Evolutionary conservation across 2,888 invertebrate genomes (phyloP).

Genomic region (Lasiommata megera): DNA sequence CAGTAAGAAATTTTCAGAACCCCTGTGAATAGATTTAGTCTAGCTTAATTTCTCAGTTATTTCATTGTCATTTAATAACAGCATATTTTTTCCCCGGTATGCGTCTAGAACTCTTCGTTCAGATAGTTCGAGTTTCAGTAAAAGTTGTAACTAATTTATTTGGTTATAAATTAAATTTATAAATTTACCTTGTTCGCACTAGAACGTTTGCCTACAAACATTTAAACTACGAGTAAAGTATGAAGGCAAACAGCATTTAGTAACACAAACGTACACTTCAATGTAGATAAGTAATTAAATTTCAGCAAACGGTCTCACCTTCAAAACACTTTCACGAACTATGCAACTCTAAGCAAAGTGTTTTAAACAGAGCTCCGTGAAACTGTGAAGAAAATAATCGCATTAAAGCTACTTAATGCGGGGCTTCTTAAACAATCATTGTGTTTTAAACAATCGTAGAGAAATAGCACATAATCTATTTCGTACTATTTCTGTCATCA

Average conservation of each 20-base stretch:
- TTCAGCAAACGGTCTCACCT: slow-evolving; percentile 3
- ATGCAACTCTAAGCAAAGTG: slow-evolving; percentile 12
- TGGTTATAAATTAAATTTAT: no score
- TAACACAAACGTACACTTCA: not conserved
- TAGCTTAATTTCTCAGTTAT: no score
- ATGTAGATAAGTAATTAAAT: slow-evolving; percentile 1
- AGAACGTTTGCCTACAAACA: no score
- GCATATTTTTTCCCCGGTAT: no score
- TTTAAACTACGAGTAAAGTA: not conserved
- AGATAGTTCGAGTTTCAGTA: no score
- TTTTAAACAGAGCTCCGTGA: slow-evolving; percentile 1
- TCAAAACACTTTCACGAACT: slow-evolving; percentile 10
- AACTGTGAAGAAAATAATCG: slow-evolving; percentile 14
- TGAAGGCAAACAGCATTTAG: not conserved
- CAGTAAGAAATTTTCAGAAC: no score
- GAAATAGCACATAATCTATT: not conserved
- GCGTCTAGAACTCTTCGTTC: no score
- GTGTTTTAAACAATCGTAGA: not conserved
- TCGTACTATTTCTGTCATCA: no score
- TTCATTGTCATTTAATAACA: no score
- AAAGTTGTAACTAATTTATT: no score
- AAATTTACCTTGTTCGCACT: no score
- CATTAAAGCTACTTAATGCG: not conserved
- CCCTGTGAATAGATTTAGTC: no score
- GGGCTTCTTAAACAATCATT: not conserved